Evolutionary conservation across 2,113 vertebrate species (phyloP).

Genomic region (Gobiocypris rarus): DNA sequence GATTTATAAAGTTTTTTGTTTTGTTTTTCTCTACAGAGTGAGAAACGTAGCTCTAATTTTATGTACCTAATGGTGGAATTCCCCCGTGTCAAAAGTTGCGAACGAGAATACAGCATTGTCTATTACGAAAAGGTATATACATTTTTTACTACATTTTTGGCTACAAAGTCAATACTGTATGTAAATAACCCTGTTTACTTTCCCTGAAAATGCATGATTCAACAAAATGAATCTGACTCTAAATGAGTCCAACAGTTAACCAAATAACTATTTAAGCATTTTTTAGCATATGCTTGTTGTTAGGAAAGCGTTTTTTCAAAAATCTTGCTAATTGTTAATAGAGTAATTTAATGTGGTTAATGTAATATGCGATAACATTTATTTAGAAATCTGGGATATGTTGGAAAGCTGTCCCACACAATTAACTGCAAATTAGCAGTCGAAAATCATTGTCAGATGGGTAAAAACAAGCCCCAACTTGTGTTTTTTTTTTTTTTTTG

Average conservation of each 20-base stretch:
- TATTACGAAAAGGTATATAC: constrained; percentile 94
- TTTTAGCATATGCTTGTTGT: background rate
- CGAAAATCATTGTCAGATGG: background rate
- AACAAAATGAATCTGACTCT: too few relatives aligned
- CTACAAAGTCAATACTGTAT: background rate
- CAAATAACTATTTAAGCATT: background rate
- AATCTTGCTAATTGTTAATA: background rate
- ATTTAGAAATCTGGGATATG: too few relatives aligned
- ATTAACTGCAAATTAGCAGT: background rate
- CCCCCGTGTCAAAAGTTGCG: constrained; percentile 90
- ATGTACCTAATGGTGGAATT: constrained; percentile 99
- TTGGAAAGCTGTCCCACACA: background rate
- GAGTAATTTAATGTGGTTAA: background rate
- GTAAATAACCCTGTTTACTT: background rate
- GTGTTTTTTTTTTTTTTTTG: too few relatives aligned
- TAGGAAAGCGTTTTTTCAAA: background rate
- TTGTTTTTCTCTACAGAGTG: constrained; percentile 78
- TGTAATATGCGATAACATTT: background rate
- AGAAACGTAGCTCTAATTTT: constrained; percentile 98
- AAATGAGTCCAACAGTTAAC: too few relatives aligned
- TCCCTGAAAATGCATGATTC: background rate
- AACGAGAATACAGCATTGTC: constrained; percentile 94
- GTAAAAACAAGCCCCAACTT: background rate
- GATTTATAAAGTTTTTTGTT: constrained; percentile 20
- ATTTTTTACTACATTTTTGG: background rate